A percentile compares a stretch with the other conserved stretches of the same genome.
Evolutionary conservation across 2,113 vertebrate species (phyloP).

Genomic region (Deroptyus accipitrinus): DNA sequence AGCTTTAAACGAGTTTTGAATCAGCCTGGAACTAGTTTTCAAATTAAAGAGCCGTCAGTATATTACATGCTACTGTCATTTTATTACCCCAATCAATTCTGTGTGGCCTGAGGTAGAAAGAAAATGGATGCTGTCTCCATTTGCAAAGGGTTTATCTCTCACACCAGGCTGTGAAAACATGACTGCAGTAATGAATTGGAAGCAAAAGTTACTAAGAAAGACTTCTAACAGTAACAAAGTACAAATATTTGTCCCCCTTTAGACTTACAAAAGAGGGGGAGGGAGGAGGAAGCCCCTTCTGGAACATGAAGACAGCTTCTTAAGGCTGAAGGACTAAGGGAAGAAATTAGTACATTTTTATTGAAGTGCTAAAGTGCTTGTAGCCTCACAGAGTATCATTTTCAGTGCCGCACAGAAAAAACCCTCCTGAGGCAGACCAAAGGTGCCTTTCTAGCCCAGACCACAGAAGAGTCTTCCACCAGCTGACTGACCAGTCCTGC

Average conservation of each 20-base stretch:
- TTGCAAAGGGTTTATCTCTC: slow-evolving; percentile 88
- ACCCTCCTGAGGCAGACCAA: not conserved
- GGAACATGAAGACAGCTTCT: slow-evolving; percentile 20
- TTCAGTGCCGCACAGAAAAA: not conserved
- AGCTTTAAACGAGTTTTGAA: slow-evolving; percentile 85
- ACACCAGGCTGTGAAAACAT: slow-evolving; percentile 81
- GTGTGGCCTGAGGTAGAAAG: slow-evolving; percentile 75
- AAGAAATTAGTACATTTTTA: not conserved
- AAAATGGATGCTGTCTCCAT: slow-evolving; percentile 82
- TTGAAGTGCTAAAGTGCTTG: not conserved
- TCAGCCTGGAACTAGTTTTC: slow-evolving; percentile 79
- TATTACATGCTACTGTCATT: slow-evolving; percentile 86
- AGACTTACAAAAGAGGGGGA: not conserved
- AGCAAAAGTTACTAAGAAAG: slow-evolving; percentile 80
- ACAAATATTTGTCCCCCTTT: slow-evolving; percentile 38
- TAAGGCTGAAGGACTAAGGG: not conserved
- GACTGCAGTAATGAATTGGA: slow-evolving; percentile 81
- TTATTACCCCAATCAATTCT: slow-evolving; percentile 91
- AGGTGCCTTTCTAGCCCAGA: not conserved
- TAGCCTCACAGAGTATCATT: not conserved
- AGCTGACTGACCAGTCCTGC: not conserved
- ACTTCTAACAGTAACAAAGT: slow-evolving; percentile 67
- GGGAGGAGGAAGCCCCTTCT: not conserved
- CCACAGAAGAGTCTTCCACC: accelerated
- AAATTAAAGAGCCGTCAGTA: slow-evolving; percentile 85